phyloP scores from a whole-genome alignment of 1,140 invertebrate genomes.

The Drosophila sproati region DNA sequence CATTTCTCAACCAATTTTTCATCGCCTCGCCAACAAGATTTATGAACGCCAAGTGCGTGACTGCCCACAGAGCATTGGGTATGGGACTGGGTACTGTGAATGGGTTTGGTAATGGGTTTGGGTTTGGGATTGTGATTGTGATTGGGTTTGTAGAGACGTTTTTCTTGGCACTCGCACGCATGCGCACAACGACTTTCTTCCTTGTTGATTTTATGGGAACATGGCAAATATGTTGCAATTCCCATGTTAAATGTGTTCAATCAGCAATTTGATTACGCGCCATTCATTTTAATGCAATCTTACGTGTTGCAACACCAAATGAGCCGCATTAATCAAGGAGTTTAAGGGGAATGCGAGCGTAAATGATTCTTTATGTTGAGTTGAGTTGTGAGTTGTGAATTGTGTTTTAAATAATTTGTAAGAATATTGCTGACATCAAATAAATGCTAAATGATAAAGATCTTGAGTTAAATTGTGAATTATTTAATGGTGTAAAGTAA shows the following conservation, averaged over 20 bases:
- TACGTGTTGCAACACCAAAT: constrained; percentile 48
- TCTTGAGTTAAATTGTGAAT: too few relatives aligned
- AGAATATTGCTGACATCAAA: too few relatives aligned
- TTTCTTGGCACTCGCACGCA: constrained; percentile 40
- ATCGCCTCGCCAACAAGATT: constrained; percentile 70
- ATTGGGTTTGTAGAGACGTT: background rate
- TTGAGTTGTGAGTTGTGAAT: too few relatives aligned
- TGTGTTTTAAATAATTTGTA: too few relatives aligned
- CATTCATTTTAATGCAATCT: constrained; percentile 60
- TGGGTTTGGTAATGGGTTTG: constrained; percentile 1
- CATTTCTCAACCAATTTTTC: constrained; percentile 71
- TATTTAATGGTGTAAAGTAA: too few relatives aligned
- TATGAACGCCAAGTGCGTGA: constrained; percentile 72
- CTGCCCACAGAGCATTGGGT: constrained; percentile 51
- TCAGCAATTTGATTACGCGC: constrained; percentile 70
- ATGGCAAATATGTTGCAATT: constrained; percentile 37
- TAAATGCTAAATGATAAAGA: too few relatives aligned
- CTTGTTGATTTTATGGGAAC: constrained; percentile 68
- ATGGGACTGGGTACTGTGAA: background rate
- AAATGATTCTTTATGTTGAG: background rate
- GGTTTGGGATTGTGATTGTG: background rate
- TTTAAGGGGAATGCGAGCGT: constrained; percentile 1
- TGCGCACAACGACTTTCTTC: constrained; percentile 62
- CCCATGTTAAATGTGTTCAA: constrained; percentile 72
- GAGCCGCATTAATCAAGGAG: constrained; percentile 36